phyloP scores from a whole-genome alignment of 2,113 vertebrate species.

The Amphiprion percula region DNA sequence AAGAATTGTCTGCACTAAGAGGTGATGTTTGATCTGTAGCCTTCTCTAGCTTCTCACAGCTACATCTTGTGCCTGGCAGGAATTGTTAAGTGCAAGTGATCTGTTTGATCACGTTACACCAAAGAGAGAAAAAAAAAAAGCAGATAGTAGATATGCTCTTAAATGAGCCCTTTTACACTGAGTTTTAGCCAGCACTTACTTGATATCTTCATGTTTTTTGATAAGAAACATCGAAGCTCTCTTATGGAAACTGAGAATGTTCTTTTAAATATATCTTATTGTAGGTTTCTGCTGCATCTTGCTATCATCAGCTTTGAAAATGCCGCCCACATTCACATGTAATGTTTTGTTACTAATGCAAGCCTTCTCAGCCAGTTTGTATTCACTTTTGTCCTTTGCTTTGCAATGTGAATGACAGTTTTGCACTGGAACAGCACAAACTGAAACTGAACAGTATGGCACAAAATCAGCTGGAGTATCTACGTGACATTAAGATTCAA shows the following conservation, averaged over 20 bases:
- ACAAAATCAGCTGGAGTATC: background rate
- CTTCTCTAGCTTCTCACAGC: conserved; percentile 57
- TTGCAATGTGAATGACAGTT: background rate
- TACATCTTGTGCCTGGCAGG: conserved; percentile 74
- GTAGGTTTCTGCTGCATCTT: background rate
- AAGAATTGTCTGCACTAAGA: background rate
- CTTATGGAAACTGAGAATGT: conserved; percentile 31
- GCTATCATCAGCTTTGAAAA: background rate
- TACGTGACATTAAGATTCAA: conserved; percentile 14
- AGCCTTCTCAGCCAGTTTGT: background rate
- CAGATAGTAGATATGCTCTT: background rate
- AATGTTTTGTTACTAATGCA: background rate
- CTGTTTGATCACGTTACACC: conserved; percentile 74
- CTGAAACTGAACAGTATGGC: background rate
- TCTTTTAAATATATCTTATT: background rate
- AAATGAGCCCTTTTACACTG: background rate
- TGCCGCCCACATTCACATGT: background rate
- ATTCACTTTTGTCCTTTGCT: background rate
- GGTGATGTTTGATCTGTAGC: conserved; percentile 52
- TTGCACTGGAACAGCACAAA: conserved; percentile 24
- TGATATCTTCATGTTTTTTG: background rate
- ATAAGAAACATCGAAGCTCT: conserved; percentile 35
- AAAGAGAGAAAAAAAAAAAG: conserved; percentile 74
- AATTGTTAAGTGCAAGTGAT: conserved; percentile 55
- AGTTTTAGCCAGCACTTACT: conserved; percentile 25